Base-by-base conservation (phyloP, 1,140 invertebrate species). In the Philopotamus ludificatus region DNA sequence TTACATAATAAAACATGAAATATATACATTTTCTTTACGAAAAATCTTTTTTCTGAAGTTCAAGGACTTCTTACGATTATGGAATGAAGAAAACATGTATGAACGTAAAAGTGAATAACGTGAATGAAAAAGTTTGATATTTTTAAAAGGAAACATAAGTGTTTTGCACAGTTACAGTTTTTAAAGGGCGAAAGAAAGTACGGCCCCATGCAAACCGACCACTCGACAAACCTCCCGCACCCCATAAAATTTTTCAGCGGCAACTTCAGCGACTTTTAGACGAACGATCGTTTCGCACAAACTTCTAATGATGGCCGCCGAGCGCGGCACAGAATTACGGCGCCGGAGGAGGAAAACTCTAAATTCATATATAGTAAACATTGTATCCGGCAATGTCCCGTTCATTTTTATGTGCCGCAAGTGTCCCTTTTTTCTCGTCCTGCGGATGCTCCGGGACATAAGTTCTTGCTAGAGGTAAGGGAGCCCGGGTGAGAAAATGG, bases 91-190 rank as follows among this genome's bases (percentile, higher is more conserved):
- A 66, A 63, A 64, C 62, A 59, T 58, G 57, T 65, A 65, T 66
- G 63, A n/a, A n/a, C n/a, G n/a, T n/a, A n/a, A n/a, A n/a, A n/a
- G n/a, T 59, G 63, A 64, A 45, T 41, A 50, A 54, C 51, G 64
- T 63, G 65, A 69, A 60, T 66, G 67, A 53, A 62, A 69, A 69
- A 69, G 42, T 65, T 69, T 61, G 34, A 34, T 49, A 59, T 66
- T 65, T 65, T 69, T 65, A 69, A 67, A 67, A 61, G 57, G 63
- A 39, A 68, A 57, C 57, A 53, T 57, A 57, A 55, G 57, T 49
- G 67, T 69, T 65, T 64, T 49, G 57, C 58, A 54, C 65, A 39
- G 59, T 63, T 25, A 63, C 62, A 54, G 50, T 54, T 63, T 44
- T 63, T 15, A 60, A 63, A 54, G n/a, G 62, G 62, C 26, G 25